Base-by-base conservation (phyloP, 2,888 invertebrate species). In the Marronus borbonicus region DNA sequence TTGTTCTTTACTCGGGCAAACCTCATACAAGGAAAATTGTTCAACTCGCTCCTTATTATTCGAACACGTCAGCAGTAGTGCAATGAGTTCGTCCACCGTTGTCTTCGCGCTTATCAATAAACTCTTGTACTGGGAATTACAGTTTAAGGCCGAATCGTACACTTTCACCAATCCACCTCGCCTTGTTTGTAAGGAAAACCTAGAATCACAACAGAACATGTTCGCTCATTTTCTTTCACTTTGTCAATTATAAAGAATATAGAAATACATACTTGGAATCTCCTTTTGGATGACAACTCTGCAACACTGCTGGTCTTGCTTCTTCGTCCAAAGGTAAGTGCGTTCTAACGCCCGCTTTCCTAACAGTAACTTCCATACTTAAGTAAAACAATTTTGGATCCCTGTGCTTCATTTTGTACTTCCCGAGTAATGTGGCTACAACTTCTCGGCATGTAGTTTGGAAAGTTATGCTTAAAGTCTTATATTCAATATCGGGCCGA, bases 401-500 rank as follows among this genome's bases (percentile, higher is more conserved):
- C 36, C 97, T 92, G 88, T 97, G 97, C 83, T 96, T 92, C 96
- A 97, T 97, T 85, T 96, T 93, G 89, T 91, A 88, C 81, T 98
- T 97, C 88, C 95, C 93, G 80, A 98, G 90, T 28, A 98, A 90
- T 72, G 95, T 94, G 80, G 92, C 90, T 12, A 98, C 95, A 81
- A 98, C 95, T 88, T 97, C 96, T 84, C 94, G 93, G 85, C 96
- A 96, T 1, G 96, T 94, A 14, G 97, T 97, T 85, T 95, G 94
- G 91, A 95, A 96, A 72, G 95, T 95, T 83, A 98, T 96, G 82
- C 96, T 94, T 79, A 98, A 90, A 0, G 98, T 98, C 89, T 98
- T 98, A 92, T 98, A 98, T 88, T 98, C 97, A 87, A 98, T 97
- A 89, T 98, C 98, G 36, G 97, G 94, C 78, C 97, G 93, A 78